phyloP scores from a whole-genome alignment of 1,140 invertebrate genomes.

The Drosophila oshimai region DNA sequence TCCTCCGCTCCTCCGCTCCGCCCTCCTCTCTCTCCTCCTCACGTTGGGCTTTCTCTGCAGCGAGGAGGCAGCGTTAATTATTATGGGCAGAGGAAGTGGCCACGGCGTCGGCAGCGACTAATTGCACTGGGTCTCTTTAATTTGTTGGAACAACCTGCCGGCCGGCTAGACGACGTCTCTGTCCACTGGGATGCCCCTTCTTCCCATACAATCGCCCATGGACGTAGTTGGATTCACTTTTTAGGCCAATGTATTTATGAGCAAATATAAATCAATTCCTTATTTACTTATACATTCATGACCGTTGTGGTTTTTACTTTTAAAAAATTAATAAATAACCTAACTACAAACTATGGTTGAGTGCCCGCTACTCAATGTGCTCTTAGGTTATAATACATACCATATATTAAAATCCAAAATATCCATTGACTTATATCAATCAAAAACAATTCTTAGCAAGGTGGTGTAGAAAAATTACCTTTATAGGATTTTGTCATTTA shows the following conservation, averaged over 20 bases:
- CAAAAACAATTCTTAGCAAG: no score
- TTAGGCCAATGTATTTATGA: background rate
- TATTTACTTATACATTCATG: no score
- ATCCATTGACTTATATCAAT: no score
- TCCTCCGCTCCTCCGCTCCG: background rate
- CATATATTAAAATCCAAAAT: no score
- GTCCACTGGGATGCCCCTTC: background rate
- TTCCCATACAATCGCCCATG: background rate
- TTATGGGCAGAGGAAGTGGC: conserved; percentile 74
- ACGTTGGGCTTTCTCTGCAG: conserved; percentile 47
- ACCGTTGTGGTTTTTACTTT: no score
- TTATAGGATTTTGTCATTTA: no score
- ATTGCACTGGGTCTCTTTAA: conserved; percentile 52
- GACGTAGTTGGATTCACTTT: background rate
- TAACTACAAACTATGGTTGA: no score
- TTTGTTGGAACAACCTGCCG: conserved; percentile 32
- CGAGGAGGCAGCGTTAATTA: conserved; percentile 64
- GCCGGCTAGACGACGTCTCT: conserved; percentile 34
- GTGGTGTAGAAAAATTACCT: no score
- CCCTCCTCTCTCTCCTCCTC: background rate
- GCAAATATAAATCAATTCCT: background rate
- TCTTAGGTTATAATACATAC: no score
- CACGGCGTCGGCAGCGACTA: conserved; percentile 60
- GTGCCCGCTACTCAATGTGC: no score
- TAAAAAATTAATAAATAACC: no score